Percentiles rank a stretch among this genome's conserved stretches.
These are phyloP conservation scores for Polyodon spathula DNA, from an alignment of 2,113 vertebrate genomes.

Conservation along the genomic window DNA sequence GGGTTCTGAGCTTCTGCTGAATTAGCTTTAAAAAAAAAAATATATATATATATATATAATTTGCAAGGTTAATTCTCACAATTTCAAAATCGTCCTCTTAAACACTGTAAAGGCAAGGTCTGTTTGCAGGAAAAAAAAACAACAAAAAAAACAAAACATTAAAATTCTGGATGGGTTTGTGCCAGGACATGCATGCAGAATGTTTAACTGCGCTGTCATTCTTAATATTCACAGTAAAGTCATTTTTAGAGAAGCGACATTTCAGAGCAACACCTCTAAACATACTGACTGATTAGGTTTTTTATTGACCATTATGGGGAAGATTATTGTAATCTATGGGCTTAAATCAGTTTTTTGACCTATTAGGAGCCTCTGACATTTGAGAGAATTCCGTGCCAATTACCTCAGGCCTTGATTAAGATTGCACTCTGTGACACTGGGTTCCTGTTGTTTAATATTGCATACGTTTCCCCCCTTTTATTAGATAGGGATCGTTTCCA, in stretches of 20 bases:
- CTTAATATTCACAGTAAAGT: constrained; percentile 88
- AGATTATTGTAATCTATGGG: constrained; percentile 75
- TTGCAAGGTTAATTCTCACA: constrained; percentile 44
- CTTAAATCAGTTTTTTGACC: constrained; percentile 69
- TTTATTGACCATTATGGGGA: constrained; percentile 73
- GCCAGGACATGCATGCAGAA: constrained; percentile 81
- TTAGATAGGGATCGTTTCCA: constrained; percentile 91
- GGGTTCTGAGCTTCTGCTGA: constrained; percentile 36
- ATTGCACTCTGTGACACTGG: constrained; percentile 45
- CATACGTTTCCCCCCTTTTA: constrained; percentile 29
- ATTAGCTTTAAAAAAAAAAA: too few relatives aligned
- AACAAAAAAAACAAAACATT: too few relatives aligned
- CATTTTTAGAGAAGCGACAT: constrained; percentile 78
- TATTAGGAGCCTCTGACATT: constrained; percentile 69
- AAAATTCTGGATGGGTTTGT: constrained; percentile 79
- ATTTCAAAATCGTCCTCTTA: constrained; percentile 27
- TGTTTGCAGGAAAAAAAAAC: constrained; percentile 43
- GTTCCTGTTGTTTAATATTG: constrained; percentile 38
- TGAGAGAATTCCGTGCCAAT: constrained; percentile 67
- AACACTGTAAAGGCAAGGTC: constrained; percentile 42
- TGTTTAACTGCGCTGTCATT: constrained; percentile 90
- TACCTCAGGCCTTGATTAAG: constrained; percentile 59
- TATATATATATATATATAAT: not conserved
- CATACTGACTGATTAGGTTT: constrained; percentile 78
- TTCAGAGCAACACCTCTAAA: constrained; percentile 76